phyloP scores from a whole-genome alignment of 2,113 vertebrate genomes.

The Indicator maculatus region DNA sequence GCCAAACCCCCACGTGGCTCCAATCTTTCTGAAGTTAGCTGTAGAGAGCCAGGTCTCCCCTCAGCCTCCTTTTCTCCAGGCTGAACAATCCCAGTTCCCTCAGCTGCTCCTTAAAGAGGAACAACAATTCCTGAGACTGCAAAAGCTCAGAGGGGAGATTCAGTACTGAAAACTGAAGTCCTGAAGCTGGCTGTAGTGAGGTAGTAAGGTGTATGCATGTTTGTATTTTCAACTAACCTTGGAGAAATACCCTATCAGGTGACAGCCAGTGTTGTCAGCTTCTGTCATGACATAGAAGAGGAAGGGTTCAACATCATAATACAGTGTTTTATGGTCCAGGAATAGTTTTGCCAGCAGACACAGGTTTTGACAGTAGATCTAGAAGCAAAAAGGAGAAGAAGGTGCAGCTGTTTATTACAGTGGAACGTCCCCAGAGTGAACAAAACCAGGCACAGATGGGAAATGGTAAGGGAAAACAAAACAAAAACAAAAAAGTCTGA shows the following conservation, averaged over 20 bases:
- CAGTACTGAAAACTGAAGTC: fast-evolving
- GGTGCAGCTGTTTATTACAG: neutral
- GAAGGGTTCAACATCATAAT: constrained; percentile 98
- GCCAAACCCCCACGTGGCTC: too few species aligned
- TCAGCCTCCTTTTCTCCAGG: too few species aligned
- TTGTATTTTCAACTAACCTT: constrained; percentile 81
- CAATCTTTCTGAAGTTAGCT: too few species aligned
- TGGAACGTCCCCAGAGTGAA: neutral
- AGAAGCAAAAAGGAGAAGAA: neutral
- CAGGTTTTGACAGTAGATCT: constrained; percentile 99
- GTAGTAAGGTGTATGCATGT: fast-evolving
- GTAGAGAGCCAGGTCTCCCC: too few species aligned
- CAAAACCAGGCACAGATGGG: neutral
- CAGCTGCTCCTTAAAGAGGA: neutral
- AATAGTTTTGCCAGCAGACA: constrained; percentile 98
- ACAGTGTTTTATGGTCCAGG: constrained; percentile 98
- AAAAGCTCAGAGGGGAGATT: neutral
- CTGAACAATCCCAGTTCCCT: too few species aligned
- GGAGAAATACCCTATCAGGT: constrained; percentile 98
- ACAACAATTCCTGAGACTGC: neutral
- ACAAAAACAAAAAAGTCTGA: neutral
- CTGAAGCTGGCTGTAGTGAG: fast-evolving
- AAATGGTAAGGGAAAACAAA: neutral
- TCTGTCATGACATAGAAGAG: constrained; percentile 99
- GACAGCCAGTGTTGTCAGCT: constrained; percentile 97